These are phyloP conservation scores for Anabas testudineus DNA, from an alignment of 2,797 vertebrate species.

Conservation along the genomic window DNA sequence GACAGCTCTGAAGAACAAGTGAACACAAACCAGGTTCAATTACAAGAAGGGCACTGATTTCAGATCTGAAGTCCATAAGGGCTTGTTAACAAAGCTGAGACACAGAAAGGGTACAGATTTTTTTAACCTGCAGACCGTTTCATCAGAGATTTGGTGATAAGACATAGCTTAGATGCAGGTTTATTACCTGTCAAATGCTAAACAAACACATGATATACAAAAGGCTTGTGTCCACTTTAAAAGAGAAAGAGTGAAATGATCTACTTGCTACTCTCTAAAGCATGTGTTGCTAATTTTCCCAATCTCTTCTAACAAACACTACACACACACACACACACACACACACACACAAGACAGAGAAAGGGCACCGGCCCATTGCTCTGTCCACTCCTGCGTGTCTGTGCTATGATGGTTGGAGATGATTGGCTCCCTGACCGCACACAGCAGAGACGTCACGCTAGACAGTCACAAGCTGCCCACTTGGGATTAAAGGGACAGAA, in stretches of 20 bases:
- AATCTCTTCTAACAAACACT: conserved; percentile 28
- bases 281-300: conserved; percentile 50
- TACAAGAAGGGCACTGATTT: conserved; percentile 30
- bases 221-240: not conserved
- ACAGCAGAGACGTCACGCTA: conserved; percentile 74
- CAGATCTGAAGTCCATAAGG: conserved; percentile 56
- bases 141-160: conserved; percentile 18
- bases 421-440: conserved; percentile 79
- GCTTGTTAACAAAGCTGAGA: conserved; percentile 66
- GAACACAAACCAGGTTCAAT: conserved; percentile 38
- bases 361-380: conserved; percentile 77
- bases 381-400: conserved; percentile 83
- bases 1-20: conserved; percentile 21
- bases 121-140: conserved; percentile 18
- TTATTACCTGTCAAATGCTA: conserved; percentile 9
- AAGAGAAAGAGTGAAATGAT: conserved; percentile 30
- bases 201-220: conserved; percentile 27
- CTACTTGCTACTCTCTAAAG: conserved; percentile 34
- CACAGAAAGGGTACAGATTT: conserved; percentile 20
- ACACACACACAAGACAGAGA: conserved; percentile 52
- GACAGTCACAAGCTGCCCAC: conserved; percentile 78
- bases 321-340: conserved; percentile 42
- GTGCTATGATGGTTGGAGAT: conserved; percentile 83
- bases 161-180: conserved; percentile 30
- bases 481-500: conserved; percentile 79